phyloP scores from a whole-genome alignment of 2,888 invertebrate genomes.

The Nasonia oneida region DNA sequence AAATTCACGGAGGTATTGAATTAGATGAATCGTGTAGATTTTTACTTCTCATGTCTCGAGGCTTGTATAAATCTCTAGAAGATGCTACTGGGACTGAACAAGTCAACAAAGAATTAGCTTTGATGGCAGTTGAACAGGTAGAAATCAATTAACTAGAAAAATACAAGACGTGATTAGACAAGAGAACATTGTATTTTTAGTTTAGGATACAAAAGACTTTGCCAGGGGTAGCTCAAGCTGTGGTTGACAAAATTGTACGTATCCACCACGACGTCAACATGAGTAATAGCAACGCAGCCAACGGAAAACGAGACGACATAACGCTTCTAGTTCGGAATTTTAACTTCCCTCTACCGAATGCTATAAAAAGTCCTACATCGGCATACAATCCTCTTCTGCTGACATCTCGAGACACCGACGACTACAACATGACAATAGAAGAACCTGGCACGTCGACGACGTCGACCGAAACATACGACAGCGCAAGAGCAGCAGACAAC shows the following conservation, averaged over 20 bases:
- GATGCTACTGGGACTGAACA: constrained; percentile 89
- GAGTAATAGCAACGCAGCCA: constrained; percentile 79
- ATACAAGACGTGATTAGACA: neutral
- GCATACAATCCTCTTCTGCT: constrained; percentile 83
- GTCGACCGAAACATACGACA: constrained; percentile 68
- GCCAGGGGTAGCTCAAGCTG: constrained; percentile 91
- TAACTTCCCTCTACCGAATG: constrained; percentile 87
- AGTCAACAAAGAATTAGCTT: constrained; percentile 90
- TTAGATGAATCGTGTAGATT: constrained; percentile 91
- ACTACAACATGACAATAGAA: neutral
- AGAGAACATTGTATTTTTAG: constrained; percentile 75
- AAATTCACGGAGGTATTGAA: constrained; percentile 89
- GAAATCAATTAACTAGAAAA: neutral
- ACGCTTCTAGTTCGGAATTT: constrained; percentile 93
- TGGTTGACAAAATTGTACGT: constrained; percentile 91
- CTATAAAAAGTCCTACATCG: constrained; percentile 81
- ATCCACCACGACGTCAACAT: constrained; percentile 90
- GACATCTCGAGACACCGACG: constrained; percentile 14
- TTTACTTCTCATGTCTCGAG: constrained; percentile 91
- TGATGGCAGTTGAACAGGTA: constrained; percentile 89
- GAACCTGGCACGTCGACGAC: neutral
- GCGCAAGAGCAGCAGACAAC: constrained; percentile 76
- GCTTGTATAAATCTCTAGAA: constrained; percentile 90
- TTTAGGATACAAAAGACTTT: constrained; percentile 90
- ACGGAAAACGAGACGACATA: constrained; percentile 89